Evolutionary conservation across 2,888 invertebrate species (phyloP).

Genomic region (Ophraella communa): DNA sequence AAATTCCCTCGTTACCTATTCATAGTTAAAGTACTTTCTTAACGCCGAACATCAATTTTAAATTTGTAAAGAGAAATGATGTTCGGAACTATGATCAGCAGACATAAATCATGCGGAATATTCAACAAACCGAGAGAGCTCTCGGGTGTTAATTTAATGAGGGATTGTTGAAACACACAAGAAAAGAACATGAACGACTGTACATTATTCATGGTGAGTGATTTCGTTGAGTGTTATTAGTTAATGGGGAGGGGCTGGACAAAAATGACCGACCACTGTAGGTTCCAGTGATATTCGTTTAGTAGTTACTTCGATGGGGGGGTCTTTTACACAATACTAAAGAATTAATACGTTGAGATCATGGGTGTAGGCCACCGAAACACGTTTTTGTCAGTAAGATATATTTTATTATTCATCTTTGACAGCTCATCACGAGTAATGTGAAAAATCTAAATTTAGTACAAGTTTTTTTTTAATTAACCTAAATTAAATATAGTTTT

Average conservation of each 20-base stretch:
- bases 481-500: no score
- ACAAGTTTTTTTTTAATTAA: no score
- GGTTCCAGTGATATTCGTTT: constrained; percentile 35
- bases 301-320: constrained; percentile 37
- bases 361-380: constrained; percentile 23
- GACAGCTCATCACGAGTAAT: no score
- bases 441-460: no score
- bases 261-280: constrained; percentile 36
- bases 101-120: constrained; percentile 32
- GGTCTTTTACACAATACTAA: constrained; percentile 29
- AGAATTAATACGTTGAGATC: constrained; percentile 33
- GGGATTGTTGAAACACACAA: constrained; percentile 38
- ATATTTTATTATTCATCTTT: no score
- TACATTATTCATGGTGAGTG: constrained; percentile 40
- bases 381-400: no score
- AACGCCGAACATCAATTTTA: not conserved
- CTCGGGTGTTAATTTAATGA: constrained; percentile 40
- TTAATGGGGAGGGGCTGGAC: constrained; percentile 33
- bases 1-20: not conserved
- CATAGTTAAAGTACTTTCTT: not conserved
- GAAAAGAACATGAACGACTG: constrained; percentile 37
- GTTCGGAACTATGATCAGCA: constrained; percentile 5
- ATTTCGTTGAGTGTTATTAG: constrained; percentile 37
- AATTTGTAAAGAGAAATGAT: not conserved
- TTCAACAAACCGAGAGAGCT: constrained; percentile 29